These are phyloP conservation scores for Eulemur rubriventer DNA, from an alignment of 2,797 vertebrate genomes.

Conservation along the genomic window DNA sequence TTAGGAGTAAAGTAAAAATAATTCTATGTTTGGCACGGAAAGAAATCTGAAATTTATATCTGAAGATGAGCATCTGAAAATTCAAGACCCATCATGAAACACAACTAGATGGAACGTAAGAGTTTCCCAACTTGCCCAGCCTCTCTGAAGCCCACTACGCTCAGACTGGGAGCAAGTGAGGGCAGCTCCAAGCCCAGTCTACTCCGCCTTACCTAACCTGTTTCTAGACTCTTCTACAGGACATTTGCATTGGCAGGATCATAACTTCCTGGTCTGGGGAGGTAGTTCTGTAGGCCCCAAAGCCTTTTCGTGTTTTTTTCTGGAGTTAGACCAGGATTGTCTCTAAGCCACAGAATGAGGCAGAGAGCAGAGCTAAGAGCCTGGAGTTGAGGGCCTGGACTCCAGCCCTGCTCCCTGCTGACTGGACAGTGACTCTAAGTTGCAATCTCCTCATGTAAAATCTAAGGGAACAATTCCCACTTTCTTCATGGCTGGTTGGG, in stretches of 20 bases:
- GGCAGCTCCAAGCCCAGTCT: not conserved
- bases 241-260: not conserved
- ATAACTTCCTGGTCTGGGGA: not conserved
- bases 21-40: not conserved
- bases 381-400: too few relatives aligned
- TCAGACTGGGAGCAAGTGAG: not conserved
- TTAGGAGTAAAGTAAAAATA: not conserved
- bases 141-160: too few relatives aligned
- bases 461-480: not conserved
- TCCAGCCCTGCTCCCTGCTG: not conserved
- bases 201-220: not conserved
- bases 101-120: not conserved
- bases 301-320: not conserved
- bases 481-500: not conserved
- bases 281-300: not conserved
- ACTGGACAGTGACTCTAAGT: not conserved
- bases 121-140: rapidly evolving
- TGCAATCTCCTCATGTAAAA: not conserved
- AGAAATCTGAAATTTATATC: not conserved
- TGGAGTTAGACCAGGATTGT: not conserved
- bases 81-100: not conserved
- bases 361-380: not conserved
- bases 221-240: not conserved
- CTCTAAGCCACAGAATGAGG: not conserved
- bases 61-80: not conserved